A percentile compares a stretch with the other conserved stretches of the same genome.
Evolutionary conservation across 2,888 invertebrate genomes (phyloP).

Genomic region (Limnephilus lunatus): DNA sequence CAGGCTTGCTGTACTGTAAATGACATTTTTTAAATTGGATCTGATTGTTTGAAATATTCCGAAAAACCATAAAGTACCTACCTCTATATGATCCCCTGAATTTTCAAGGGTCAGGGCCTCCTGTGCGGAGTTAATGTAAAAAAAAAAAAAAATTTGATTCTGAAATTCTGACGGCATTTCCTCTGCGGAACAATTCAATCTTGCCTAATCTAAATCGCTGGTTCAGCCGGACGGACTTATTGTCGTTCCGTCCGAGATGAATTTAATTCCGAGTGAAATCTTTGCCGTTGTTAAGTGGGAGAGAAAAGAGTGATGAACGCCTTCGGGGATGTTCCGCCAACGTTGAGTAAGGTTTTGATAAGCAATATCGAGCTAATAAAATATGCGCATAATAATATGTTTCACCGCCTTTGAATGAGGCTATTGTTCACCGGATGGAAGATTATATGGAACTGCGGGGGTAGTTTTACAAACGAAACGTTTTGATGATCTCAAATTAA

Average conservation of each 20-base stretch:
- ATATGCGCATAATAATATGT: background rate
- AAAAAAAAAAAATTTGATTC: too few species aligned
- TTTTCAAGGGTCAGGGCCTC: too few species aligned
- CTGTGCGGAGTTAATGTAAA: too few species aligned
- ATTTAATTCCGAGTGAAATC: slow-evolving; percentile 21
- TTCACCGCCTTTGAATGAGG: background rate
- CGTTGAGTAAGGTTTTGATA: slow-evolving; percentile 2
- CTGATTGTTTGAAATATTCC: too few species aligned
- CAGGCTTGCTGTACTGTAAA: too few species aligned
- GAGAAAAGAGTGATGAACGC: slow-evolving; percentile 12
- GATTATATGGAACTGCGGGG: background rate
- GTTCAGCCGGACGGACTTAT: background rate
- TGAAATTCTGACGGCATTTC: background rate
- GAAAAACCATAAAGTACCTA: too few species aligned
- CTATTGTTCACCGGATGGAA: background rate
- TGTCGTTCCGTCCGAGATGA: slow-evolving; percentile 12
- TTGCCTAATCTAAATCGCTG: background rate
- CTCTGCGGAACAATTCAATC: background rate
- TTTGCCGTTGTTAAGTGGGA: background rate
- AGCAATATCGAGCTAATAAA: background rate
- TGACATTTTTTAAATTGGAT: too few species aligned
- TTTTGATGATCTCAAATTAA: background rate
- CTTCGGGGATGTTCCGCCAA: background rate
- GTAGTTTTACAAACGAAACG: background rate
- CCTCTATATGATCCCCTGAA: too few species aligned